Conservation (phyloP, 2,113 vertebrate genomes). For the Xenopus tropicalis region DNA sequence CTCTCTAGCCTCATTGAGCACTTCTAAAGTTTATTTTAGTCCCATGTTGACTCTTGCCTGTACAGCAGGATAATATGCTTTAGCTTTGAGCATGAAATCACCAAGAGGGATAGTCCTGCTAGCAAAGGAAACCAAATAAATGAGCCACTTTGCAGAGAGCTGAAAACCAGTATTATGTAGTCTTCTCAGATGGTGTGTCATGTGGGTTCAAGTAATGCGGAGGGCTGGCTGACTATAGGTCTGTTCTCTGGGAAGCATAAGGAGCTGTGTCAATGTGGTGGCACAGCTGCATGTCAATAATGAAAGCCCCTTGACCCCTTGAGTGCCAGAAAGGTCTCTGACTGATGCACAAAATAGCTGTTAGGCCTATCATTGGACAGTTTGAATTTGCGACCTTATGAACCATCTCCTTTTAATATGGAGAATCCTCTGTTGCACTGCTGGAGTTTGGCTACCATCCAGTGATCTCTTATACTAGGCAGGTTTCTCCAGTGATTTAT, state of each 20-base stretch:
- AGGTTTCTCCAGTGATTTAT: not conserved
- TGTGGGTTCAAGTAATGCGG: not conserved
- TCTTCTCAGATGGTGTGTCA: not conserved
- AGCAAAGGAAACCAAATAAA: too few relatives aligned
- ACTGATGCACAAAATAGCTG: not conserved
- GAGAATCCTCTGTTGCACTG: not conserved
- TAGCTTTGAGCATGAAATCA: too few relatives aligned
- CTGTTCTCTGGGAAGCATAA: not conserved
- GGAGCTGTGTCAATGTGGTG: not conserved
- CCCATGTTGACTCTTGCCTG: too few relatives aligned
- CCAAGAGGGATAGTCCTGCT: too few relatives aligned
- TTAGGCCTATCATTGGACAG: not conserved
- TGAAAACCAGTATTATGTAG: too few relatives aligned
- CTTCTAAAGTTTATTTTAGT: too few relatives aligned
- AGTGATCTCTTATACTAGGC: not conserved
- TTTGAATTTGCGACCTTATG: not conserved
- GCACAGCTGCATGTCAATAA: slow-evolving; percentile 2
- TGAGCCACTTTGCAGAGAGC: too few relatives aligned
- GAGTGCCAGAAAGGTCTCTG: not conserved
- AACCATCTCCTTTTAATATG: slow-evolving; percentile 1
- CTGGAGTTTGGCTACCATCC: not conserved
- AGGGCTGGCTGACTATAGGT: not conserved
- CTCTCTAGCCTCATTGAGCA: too few relatives aligned
- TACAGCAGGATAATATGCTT: too few relatives aligned
- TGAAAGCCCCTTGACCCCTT: not conserved